A percentile compares a stretch with the other conserved stretches of the same genome.
Conservation (phyloP, 1,140 invertebrate genomes). For the Colletes gigas region DNA sequence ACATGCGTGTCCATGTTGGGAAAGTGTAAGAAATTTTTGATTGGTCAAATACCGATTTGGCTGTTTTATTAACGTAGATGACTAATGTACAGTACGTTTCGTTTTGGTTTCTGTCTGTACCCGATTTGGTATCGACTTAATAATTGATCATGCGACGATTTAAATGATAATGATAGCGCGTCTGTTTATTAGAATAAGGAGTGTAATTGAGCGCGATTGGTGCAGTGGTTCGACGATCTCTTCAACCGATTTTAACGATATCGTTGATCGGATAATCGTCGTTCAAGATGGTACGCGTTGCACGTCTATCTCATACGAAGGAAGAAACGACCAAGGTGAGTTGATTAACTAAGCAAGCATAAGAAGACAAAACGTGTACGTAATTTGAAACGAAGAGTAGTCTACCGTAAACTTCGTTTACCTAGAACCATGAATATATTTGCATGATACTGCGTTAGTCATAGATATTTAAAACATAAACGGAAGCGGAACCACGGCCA, state of each 20-base stretch:
- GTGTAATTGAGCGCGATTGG: constrained; percentile 11
- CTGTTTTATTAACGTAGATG: not conserved
- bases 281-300: constrained; percentile 31
- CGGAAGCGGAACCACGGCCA: constrained; percentile 18
- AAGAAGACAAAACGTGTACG: not conserved
- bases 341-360: not conserved
- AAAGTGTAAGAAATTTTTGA: not conserved
- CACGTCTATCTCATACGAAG: constrained; percentile 9
- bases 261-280: constrained; percentile 6
- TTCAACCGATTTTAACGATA: constrained; percentile 1
- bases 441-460: constrained; percentile 20
- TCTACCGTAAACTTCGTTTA: not conserved
- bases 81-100: not conserved
- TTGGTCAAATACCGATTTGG: not conserved
- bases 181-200: constrained; percentile 7
- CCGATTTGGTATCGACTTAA: not conserved
- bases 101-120: not conserved
- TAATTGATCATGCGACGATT: not conserved
- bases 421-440: constrained; percentile 12
- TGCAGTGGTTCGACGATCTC: constrained; percentile 21
- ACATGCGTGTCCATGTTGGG: not conserved
- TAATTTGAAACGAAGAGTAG: constrained; percentile 8
- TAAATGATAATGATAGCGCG: not conserved
- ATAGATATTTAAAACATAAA: constrained; percentile 32
- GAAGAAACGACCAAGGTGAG: constrained; percentile 36